Conservation (phyloP, 2,113 vertebrate genomes). For the Benitochromis conjunctus region DNA sequence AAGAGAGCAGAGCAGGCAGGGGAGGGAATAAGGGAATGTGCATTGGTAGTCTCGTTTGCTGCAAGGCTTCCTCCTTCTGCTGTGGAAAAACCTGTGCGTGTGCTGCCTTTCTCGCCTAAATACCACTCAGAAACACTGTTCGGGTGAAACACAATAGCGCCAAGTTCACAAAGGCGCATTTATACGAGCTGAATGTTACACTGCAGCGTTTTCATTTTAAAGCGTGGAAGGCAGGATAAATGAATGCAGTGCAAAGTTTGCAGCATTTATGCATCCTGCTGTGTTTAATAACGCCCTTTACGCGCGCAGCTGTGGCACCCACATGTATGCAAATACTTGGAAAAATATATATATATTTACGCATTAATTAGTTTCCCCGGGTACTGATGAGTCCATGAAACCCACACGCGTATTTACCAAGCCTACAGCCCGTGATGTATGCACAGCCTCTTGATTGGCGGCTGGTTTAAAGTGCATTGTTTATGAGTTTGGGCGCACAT, state of each 20-base stretch:
- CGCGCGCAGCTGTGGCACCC: neutral
- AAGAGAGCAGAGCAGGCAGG: slow-evolving; percentile 49
- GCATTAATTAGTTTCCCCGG: neutral
- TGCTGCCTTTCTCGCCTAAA: slow-evolving; percentile 34
- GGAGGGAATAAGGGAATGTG: slow-evolving; percentile 67
- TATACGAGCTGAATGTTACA: neutral
- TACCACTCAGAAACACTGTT: neutral
- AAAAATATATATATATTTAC: neutral
- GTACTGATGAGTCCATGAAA: neutral
- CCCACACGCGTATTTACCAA: neutral
- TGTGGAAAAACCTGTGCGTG: slow-evolving; percentile 55
- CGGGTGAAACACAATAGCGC: neutral
- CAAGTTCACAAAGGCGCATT: neutral
- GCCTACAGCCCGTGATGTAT: neutral
- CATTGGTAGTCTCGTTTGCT: slow-evolving; percentile 72
- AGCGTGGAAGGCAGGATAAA: neutral
- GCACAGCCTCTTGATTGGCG: neutral
- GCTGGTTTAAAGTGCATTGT: neutral
- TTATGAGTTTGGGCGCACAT: neutral
- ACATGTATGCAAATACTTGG: neutral
- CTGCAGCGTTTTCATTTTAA: neutral
- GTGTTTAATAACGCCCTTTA: neutral
- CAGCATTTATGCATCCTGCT: neutral
- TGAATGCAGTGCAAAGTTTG: neutral
- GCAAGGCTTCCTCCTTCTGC: slow-evolving; percentile 68